Base-by-base conservation (phyloP, 2,888 invertebrate genomes). In the Adineta ricciae region DNA sequence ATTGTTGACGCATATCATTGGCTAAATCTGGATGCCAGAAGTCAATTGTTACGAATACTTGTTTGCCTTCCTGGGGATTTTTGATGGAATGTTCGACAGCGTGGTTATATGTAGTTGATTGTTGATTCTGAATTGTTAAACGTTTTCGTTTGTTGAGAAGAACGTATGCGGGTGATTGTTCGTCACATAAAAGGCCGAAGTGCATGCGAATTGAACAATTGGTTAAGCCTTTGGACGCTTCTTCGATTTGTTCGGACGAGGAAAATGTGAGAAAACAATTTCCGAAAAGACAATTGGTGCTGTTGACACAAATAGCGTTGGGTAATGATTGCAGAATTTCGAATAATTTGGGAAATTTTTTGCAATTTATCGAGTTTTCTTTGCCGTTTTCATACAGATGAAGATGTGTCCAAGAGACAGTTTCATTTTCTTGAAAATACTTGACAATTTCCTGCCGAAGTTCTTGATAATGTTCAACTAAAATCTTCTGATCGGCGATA, bases 1-100 rank as follows among this genome's bases (percentile, higher is more conserved):
- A n/a, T n/a, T 78, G 24, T 78, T 78, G 38, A 21, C 78, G 24
- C 78, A 78, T 78, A 1, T 38, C 38, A 19, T 11, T 5, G 1
- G 78, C 38, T 78, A 78, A 78, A 78, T 78, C 78, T 4, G 78
- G 78, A 41, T 78, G 78, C 78, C 78, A 78, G n/a, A 78, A 78
- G 16, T 78, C 78, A 38, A 78, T 41, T 4, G 78, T 78, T 8
- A 78, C 14, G n/a, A 78, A 41, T n/a, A 41, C 11, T 78, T 41
- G 78, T 78, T 78, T 21, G 1, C 41, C n/a, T 1, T 41, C 5
- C 14, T 21, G 24, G 24, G 24, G 38, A 38, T 78, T 78, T 38
- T 41, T 11, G 41, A 41, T 41, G 38, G 38, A 41, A 78, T 78
- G 78, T 78, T 38, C 78, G n/a, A 41, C 24, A 14, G n/a, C 38